A percentile compares a stretch with the other conserved stretches of the same genome.
phyloP scores from a whole-genome alignment of 2,888 invertebrate genomes.

The Cecidostiba fungosa region DNA sequence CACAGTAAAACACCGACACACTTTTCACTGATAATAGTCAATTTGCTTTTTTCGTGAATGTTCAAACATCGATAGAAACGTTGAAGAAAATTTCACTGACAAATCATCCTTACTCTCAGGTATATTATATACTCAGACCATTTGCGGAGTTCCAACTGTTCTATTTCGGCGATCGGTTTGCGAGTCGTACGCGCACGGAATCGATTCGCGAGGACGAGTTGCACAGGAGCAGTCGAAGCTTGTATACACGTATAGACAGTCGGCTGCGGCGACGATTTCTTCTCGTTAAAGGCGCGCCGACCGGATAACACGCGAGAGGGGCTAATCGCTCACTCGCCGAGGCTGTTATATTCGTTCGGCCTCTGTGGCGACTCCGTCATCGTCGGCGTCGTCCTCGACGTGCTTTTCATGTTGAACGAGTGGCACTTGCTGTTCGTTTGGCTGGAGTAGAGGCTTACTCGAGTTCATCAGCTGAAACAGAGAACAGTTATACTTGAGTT shows the following conservation, averaged over 20 bases:
- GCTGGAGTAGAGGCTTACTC: neutral
- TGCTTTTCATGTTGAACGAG: neutral
- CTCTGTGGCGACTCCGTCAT: neutral
- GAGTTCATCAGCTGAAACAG: neutral
- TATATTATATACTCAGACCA: too few species aligned
- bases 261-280: neutral
- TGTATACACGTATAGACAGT: neutral
- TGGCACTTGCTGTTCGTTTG: neutral
- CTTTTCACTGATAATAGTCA: too few species aligned
- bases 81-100: too few species aligned
- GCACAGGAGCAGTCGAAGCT: neutral
- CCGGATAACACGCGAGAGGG: neutral
- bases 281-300: too few species aligned
- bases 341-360: neutral
- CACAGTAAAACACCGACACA: too few species aligned
- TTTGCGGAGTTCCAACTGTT: neutral
- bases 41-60: too few species aligned
- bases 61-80: too few species aligned
- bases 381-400: neutral
- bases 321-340: neutral
- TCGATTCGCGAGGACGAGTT: neutral
- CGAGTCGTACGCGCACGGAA: neutral
- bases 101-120: neutral
- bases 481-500: neutral
- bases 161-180: neutral